Evolutionary conservation across 2,888 invertebrate genomes (phyloP).

Genomic region (Philaethria dido): DNA sequence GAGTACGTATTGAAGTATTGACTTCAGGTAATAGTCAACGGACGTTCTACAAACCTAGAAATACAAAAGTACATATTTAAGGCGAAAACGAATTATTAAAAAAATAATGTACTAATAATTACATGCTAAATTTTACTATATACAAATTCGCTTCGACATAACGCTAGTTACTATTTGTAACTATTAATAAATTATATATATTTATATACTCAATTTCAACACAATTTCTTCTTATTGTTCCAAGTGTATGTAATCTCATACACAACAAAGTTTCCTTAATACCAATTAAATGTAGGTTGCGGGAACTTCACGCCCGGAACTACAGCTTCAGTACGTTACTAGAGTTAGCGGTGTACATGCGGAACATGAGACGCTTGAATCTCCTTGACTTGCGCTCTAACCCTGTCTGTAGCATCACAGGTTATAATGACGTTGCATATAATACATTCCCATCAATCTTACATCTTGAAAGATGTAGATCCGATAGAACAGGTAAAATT

Average conservation of each 20-base stretch:
- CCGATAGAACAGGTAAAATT: constrained; percentile 63
- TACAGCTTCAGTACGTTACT: constrained; percentile 64
- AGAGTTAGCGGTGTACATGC: constrained; percentile 73
- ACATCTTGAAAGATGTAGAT: constrained; percentile 63
- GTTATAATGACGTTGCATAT: constrained; percentile 67
- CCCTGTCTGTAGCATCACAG: constrained; percentile 63
- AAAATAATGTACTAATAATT: too few species aligned
- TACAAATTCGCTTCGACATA: too few species aligned
- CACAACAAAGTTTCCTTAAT: neutral
- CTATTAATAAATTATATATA: too few species aligned
- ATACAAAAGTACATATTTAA: too few species aligned
- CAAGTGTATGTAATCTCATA: neutral
- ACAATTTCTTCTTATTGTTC: neutral
- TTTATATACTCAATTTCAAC: neutral
- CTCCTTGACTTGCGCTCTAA: constrained; percentile 71
- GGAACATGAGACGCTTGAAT: constrained; percentile 61
- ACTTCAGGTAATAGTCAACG: too few species aligned
- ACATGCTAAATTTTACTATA: too few species aligned
- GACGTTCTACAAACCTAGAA: too few species aligned
- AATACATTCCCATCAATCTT: constrained; percentile 67
- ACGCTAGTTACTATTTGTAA: too few species aligned
- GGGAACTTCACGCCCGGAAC: constrained; percentile 68
- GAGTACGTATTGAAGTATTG: too few species aligned
- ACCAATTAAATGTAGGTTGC: constrained; percentile 54
- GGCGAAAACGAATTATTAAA: too few species aligned